These are phyloP conservation scores for Shinisaurus crocodilurus DNA, from an alignment of 2,113 vertebrate genomes.

Conservation along the genomic window DNA sequence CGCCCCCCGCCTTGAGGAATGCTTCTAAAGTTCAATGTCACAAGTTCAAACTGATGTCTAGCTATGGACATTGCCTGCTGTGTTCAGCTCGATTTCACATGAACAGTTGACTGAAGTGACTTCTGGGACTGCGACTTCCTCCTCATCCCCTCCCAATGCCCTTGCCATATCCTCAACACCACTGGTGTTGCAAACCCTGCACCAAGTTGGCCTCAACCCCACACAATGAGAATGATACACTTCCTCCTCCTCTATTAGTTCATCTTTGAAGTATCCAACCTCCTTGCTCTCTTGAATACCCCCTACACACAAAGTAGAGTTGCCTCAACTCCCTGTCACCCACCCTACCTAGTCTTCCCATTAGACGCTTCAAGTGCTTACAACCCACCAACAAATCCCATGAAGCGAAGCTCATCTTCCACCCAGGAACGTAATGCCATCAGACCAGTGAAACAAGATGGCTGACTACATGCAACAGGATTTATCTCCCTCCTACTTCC, in stretches of 20 bases:
- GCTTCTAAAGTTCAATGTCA: neutral
- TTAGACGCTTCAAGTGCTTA: neutral
- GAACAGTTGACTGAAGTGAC: neutral
- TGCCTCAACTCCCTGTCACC: too few species aligned
- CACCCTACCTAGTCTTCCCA: neutral
- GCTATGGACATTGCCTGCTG: neutral
- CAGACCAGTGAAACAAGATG: neutral
- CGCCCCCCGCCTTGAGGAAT: neutral
- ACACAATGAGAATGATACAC: neutral
- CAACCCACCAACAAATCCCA: neutral
- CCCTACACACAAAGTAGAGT: neutral
- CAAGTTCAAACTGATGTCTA: neutral
- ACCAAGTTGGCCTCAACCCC: neutral
- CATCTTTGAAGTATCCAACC: too few species aligned
- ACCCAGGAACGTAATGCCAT: neutral
- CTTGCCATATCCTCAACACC: too few species aligned
- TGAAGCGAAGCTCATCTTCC: too few species aligned
- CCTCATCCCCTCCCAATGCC: neutral
- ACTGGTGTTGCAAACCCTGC: too few species aligned
- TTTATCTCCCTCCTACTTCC: neutral
- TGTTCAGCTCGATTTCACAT: neutral
- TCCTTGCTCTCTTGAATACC: neutral
- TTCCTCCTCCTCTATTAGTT: neutral
- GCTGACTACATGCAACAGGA: neutral
- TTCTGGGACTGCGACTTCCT: neutral